These are phyloP conservation scores for Hassar affinis DNA, from an alignment of 2,113 vertebrate genomes.

Conservation along the genomic window DNA sequence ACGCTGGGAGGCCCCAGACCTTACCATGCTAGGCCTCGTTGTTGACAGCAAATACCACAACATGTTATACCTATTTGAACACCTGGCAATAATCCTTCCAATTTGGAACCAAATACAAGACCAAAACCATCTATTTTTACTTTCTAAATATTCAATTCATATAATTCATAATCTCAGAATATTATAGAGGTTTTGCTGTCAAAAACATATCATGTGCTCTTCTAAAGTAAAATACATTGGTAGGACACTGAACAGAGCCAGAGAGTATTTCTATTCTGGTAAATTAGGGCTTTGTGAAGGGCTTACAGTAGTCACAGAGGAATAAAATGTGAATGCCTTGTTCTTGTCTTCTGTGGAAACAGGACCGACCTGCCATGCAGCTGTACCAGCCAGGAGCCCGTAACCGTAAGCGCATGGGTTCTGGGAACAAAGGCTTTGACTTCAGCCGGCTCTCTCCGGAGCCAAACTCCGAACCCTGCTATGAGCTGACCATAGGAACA, in stretches of 20 bases:
- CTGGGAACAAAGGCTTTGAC: conserved; percentile 77
- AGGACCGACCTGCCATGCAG: conserved; percentile 93
- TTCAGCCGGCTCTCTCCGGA: conserved; percentile 72
- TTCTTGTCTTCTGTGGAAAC: conserved; percentile 55
- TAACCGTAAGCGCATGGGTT: conserved; percentile 77
- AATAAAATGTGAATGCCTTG: conserved; percentile 47
- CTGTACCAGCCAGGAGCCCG: conserved; percentile 85
- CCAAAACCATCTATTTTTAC: neutral
- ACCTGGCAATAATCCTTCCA: neutral
- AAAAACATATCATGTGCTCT: conserved; percentile 32
- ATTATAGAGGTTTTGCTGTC: conserved; percentile 36
- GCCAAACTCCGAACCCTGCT: conserved; percentile 70
- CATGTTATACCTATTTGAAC: neutral
- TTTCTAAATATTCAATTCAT: neutral
- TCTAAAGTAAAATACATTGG: conserved; percentile 31
- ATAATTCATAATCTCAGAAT: neutral
- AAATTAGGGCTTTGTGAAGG: conserved; percentile 17
- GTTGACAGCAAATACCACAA: conserved; percentile 45
- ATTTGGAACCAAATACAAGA: neutral
- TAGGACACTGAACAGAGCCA: conserved; percentile 30
- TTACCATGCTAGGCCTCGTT: conserved; percentile 40
- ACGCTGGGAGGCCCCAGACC: conserved; percentile 51
- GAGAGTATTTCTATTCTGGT: conserved; percentile 33
- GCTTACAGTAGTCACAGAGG: conserved; percentile 1
- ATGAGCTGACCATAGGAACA: conserved; percentile 69